Conservation (phyloP, 2,888 invertebrate genomes). For the Apocheima hispidaria region DNA sequence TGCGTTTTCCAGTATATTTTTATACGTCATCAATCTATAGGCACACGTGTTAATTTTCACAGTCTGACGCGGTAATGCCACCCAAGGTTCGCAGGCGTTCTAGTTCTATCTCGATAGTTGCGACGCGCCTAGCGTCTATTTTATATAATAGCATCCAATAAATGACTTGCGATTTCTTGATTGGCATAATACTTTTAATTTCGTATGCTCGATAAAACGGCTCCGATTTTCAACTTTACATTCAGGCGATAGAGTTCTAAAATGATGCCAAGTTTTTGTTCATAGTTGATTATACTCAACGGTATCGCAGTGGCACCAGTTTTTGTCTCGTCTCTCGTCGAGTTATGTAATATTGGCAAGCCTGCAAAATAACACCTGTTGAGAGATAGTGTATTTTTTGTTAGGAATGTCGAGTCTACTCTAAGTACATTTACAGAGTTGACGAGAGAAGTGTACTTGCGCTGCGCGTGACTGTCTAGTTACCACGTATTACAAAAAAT, state of each 20-base stretch:
- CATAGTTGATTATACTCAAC: slow-evolving; percentile 17
- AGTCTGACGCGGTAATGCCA: slow-evolving; percentile 59
- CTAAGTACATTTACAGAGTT: slow-evolving; percentile 28
- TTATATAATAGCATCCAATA: slow-evolving; percentile 32
- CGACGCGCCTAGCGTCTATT: slow-evolving; percentile 14
- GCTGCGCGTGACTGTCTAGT: slow-evolving; percentile 27
- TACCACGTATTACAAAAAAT: slow-evolving; percentile 10
- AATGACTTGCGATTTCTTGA: slow-evolving; percentile 33
- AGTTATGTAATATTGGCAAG: slow-evolving; percentile 38
- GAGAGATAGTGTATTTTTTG: slow-evolving; percentile 40
- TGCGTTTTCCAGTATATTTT: slow-evolving; percentile 35
- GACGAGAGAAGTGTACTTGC: slow-evolving; percentile 38
- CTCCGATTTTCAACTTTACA: slow-evolving; percentile 24
- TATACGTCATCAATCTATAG: slow-evolving; percentile 49
- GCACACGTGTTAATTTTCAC: slow-evolving; percentile 68
- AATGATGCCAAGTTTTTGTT: slow-evolving; percentile 22
- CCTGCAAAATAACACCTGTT: slow-evolving; percentile 30
- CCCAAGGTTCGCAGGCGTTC: slow-evolving; percentile 55
- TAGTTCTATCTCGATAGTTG: slow-evolving; percentile 23
- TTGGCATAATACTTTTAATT: slow-evolving; percentile 36
- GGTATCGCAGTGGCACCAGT: slow-evolving; percentile 26
- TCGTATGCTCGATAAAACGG: slow-evolving; percentile 30
- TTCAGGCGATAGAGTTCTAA: slow-evolving; percentile 14
- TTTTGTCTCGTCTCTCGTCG: slow-evolving; percentile 36
- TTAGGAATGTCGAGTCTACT: slow-evolving; percentile 34